Conservation (phyloP, 2,113 vertebrate genomes). For the Eptesicus fuscus region DNA sequence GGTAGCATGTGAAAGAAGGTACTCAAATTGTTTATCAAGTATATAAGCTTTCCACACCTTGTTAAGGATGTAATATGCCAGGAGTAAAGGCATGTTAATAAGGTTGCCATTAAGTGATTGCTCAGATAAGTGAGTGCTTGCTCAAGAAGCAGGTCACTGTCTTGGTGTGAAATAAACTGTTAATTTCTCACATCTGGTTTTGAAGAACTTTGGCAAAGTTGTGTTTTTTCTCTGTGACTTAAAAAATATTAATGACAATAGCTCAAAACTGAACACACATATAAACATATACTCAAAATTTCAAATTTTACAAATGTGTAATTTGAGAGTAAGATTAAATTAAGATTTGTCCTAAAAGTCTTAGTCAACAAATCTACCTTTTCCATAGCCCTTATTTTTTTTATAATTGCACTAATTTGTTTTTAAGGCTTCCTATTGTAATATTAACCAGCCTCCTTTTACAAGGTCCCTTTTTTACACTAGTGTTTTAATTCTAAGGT, state of each 20-base stretch:
- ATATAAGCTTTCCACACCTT: neutral
- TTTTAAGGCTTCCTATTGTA: neutral
- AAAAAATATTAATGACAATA: neutral
- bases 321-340: neutral
- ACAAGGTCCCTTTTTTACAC: neutral
- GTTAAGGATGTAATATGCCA: neutral
- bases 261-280: neutral
- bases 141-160: neutral
- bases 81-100: neutral
- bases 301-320: neutral
- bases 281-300: conserved; percentile 8
- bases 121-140: neutral
- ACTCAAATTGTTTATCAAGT: neutral
- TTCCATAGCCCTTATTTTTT: neutral
- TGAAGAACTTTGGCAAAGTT: neutral
- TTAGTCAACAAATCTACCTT: neutral
- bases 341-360: neutral
- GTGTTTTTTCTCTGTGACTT: neutral
- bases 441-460: neutral
- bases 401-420: neutral
- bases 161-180: neutral
- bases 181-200: neutral
- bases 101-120: neutral
- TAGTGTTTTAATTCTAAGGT: conserved; percentile 15
- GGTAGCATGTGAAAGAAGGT: neutral